Conservation (phyloP, 2,113 vertebrate species). For the Cacatua alba region DNA sequence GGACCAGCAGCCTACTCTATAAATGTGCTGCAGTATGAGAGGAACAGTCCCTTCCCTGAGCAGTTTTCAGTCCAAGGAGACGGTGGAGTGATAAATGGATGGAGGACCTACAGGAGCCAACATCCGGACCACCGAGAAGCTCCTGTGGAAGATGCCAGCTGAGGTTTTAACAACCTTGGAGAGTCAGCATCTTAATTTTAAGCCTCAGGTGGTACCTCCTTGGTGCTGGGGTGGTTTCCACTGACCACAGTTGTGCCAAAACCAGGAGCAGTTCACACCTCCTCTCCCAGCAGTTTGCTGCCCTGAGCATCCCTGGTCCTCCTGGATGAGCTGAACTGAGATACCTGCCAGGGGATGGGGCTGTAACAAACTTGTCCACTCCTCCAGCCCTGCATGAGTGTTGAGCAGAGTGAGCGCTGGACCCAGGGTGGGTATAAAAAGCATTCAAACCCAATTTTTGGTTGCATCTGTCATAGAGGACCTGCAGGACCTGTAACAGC, state of each 20-base stretch:
- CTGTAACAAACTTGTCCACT: background rate
- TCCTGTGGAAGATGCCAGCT: background rate
- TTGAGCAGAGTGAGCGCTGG: accelerated
- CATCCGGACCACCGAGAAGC: background rate
- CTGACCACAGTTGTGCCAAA: accelerated
- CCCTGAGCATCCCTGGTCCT: background rate
- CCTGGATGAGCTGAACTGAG: background rate
- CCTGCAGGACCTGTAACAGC: background rate
- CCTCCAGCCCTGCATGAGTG: background rate
- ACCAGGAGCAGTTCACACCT: accelerated
- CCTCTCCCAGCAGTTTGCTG: background rate
- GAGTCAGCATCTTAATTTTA: background rate
- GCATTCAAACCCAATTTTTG: background rate
- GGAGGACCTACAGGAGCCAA: accelerated
- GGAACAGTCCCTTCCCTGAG: background rate
- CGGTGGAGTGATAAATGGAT: accelerated
- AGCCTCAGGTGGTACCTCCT: background rate
- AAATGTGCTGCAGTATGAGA: background rate
- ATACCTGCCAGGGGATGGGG: background rate
- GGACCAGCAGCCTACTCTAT: background rate
- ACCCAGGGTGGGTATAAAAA: background rate
- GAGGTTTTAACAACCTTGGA: background rate
- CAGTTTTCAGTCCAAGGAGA: background rate
- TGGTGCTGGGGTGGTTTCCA: background rate
- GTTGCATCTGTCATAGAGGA: accelerated